Evolutionary conservation across 2,797 vertebrate genomes (phyloP).

Genomic region (Buceros bicornis): DNA sequence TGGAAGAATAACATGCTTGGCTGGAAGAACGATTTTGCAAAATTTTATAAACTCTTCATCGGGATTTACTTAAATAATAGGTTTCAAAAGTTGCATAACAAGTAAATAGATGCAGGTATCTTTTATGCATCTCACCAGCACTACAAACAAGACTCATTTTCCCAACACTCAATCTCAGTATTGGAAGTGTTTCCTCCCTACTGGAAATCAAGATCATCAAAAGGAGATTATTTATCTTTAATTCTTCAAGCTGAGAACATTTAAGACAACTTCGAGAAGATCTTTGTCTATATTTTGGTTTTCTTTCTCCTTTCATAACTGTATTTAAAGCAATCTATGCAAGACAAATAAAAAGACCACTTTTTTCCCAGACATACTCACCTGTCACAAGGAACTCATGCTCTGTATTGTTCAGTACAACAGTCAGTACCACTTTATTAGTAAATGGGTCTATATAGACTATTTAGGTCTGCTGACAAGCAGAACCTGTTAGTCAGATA

Average conservation of each 20-base stretch:
- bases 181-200: background rate
- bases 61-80: conserved; percentile 52
- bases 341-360: background rate
- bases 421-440: background rate
- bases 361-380: background rate
- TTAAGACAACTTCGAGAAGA: background rate
- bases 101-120: background rate
- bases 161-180: background rate
- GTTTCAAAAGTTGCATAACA: background rate
- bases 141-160: background rate
- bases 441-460: background rate
- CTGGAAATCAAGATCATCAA: background rate
- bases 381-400: background rate
- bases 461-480: background rate
- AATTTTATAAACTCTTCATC: background rate
- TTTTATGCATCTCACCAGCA: background rate
- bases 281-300: background rate
- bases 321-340: background rate
- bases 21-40: conserved; percentile 30
- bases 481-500: background rate
- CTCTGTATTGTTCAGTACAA: background rate
- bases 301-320: background rate
- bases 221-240: background rate
- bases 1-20: background rate
- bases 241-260: background rate